Percentiles rank a stretch among this genome's conserved stretches.
phyloP scores from a whole-genome alignment of 2,888 invertebrate species.

The Tiphia femorata region DNA sequence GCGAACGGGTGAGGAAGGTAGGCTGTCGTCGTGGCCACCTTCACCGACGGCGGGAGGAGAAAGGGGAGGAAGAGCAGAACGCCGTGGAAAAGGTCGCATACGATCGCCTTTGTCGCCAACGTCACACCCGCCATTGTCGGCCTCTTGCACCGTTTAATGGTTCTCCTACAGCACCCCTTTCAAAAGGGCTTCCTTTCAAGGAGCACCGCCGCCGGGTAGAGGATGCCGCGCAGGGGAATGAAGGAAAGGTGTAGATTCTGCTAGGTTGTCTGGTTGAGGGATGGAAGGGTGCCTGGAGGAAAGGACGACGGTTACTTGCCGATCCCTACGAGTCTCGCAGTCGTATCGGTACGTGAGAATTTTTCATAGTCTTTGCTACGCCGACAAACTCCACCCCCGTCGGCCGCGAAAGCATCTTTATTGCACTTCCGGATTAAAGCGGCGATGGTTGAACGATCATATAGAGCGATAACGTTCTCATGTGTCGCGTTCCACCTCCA shows the following conservation, averaged over 20 bases:
- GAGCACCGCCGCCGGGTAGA: not conserved
- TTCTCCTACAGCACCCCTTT: constrained; percentile 30
- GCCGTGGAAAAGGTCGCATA: constrained; percentile 13
- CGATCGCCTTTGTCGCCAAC: constrained; percentile 41
- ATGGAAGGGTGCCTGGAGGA: constrained; percentile 15
- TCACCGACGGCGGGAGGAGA: not conserved
- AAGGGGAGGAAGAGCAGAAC: constrained; percentile 2
- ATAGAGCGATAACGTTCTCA: too few relatives aligned
- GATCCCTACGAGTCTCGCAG: constrained; percentile 8
- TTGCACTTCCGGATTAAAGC: too few relatives aligned
- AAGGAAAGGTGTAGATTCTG: constrained; percentile 6
- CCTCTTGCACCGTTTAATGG: constrained; percentile 42
- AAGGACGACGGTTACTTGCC: constrained; percentile 13
- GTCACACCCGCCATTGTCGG: constrained; percentile 32
- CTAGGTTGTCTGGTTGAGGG: too few relatives aligned
- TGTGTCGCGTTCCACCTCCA: too few relatives aligned
- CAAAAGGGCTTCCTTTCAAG: constrained; percentile 19
- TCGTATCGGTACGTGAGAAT: too few relatives aligned
- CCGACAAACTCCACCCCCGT: too few relatives aligned
- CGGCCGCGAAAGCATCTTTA: too few relatives aligned
- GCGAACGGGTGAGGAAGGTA: too few relatives aligned
- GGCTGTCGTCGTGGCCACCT: too few relatives aligned
- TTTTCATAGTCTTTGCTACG: too few relatives aligned
- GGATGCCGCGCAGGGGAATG: constrained; percentile 12
- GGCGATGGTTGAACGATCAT: too few relatives aligned